Evolutionary conservation across 2,797 vertebrate species (phyloP), one percentile per base, ranked within the genome.

Genomic region (Esox lucius): DNA sequence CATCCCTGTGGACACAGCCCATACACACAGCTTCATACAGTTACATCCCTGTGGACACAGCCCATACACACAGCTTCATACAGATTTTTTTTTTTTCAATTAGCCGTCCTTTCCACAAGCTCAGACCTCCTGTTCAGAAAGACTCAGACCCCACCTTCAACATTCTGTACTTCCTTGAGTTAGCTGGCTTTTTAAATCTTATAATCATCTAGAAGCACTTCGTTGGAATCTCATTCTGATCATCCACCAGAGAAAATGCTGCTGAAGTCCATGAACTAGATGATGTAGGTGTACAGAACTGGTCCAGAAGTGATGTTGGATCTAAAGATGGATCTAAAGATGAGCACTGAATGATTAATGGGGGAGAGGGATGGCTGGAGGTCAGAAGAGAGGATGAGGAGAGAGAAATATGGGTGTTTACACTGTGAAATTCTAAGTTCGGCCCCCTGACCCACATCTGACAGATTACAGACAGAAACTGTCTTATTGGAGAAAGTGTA

Each of bases 171-270:
- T 71, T 81, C 74, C 73, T 82, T 77, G 80, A 82, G 86, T 89
- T 88, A 84, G 80, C 82, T 85, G 62, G 72, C 70, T 73, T 80
- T 80, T 79, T 81, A 87, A 88, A 81, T 82, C 79, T 83, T 80
- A 81, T 80, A 83, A 77, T 86, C 77, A 81, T 62, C 80, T 75
- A 83, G 69, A 83, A 81, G 24, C 35, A 26, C 70, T 3, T 79
- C 73, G 42, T 39, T 62, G 46, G 6, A 53, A 7, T 53, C 49
- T 53, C 17, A 78, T 76, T 71, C 46, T 73, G 46, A 69, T 28
- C 42, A 61, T 74, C 66, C 71, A 75, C 68, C 33, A 62, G 61
- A 51, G 61, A 77, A 69, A 79, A 51, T 59, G 64, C 62, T 70
- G 62, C 35, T 81, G 77, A 79, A 74, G 72, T 31, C 59, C 71